Evolutionary conservation across 1,140 invertebrate genomes (phyloP).

Genomic region (Lucilia sericata): DNA sequence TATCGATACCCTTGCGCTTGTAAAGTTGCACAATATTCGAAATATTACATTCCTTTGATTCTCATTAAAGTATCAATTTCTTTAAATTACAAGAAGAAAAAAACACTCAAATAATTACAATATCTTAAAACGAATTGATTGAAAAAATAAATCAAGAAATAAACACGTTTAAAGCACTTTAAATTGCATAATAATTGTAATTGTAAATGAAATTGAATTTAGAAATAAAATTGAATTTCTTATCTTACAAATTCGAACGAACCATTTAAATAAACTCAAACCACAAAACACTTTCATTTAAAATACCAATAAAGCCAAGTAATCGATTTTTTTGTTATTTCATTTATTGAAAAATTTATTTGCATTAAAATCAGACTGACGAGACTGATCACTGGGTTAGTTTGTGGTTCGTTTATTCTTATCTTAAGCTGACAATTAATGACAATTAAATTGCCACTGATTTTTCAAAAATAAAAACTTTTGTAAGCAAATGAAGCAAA

Average conservation of each 20-base stretch:
- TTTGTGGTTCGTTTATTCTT: neutral
- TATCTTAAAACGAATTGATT: neutral
- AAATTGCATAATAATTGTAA: slow-evolving; percentile 13
- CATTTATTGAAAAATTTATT: neutral
- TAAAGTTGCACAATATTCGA: no score
- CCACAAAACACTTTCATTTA: neutral
- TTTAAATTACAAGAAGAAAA: no score
- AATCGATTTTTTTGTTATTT: neutral
- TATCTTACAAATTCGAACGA: neutral
- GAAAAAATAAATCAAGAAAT: neutral
- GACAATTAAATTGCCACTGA: slow-evolving; percentile 23
- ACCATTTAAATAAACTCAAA: neutral
- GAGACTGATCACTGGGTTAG: neutral
- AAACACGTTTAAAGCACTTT: neutral
- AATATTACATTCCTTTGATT: no score
- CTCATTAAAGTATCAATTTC: no score
- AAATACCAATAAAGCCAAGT: neutral
- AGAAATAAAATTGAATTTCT: neutral
- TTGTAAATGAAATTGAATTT: neutral
- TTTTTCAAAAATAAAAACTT: neutral
- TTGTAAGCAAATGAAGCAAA: neutral
- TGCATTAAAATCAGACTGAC: neutral
- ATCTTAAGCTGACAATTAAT: slow-evolving; percentile 26
- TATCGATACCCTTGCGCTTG: no score
- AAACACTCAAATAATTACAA: neutral